phyloP scores from a whole-genome alignment of 2,888 invertebrate genomes.

The Orthonychiurus folsomi region DNA sequence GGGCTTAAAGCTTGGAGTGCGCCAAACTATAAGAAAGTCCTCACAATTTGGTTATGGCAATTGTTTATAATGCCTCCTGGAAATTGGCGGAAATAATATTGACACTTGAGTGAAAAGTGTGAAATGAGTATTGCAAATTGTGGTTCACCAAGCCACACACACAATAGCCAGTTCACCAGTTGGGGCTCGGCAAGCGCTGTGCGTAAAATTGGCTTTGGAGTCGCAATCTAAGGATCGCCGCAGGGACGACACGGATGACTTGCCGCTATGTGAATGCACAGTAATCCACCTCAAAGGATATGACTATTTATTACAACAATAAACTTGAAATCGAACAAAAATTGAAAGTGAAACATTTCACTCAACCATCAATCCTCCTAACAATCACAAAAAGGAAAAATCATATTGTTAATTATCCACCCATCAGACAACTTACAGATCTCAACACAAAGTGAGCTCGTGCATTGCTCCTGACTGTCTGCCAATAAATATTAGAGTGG shows the following conservation, averaged over 20 bases:
- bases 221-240: no score
- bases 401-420: neutral
- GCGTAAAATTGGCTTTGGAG: neutral
- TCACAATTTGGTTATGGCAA: no score
- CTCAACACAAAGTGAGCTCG: no score
- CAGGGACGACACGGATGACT: no score
- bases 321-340: neutral
- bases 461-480: neutral
- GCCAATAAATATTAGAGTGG: slow-evolving; percentile 1
- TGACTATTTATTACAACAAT: neutral
- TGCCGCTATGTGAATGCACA: no score
- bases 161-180: no score
- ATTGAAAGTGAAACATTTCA: slow-evolving; percentile 1
- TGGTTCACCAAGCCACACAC: neutral
- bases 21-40: no score
- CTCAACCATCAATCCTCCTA: no score
- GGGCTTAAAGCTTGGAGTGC: no score
- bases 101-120: neutral
- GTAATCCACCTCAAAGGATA: no score
- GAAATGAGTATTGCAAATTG: neutral
- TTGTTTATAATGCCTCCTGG: neutral
- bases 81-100: no score
- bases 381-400: neutral
- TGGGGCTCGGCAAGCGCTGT: neutral
- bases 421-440: neutral